phyloP scores from a whole-genome alignment of 1,140 invertebrate species.

The Hydropsyche tenuis region DNA sequence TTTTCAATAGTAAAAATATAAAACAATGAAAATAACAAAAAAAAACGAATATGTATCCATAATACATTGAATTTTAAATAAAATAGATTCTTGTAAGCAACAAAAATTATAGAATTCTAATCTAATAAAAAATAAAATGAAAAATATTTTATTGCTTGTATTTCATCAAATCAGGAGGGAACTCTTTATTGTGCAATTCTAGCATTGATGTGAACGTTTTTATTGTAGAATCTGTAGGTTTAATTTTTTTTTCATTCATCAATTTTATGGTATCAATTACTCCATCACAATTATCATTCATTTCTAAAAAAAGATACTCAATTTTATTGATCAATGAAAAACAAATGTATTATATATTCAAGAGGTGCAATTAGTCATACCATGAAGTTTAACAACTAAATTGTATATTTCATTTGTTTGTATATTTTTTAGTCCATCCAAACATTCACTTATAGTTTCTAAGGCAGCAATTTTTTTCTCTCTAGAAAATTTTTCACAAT shows the following conservation, averaged over 20 bases:
- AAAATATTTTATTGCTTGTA: not conserved
- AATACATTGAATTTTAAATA: no score
- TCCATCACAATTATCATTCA: constrained; percentile 56
- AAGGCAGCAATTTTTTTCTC: constrained; percentile 60
- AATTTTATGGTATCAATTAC: constrained; percentile 57
- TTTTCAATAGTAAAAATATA: not conserved
- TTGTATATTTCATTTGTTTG: constrained; percentile 58
- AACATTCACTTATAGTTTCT: constrained; percentile 56
- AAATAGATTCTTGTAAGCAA: not conserved
- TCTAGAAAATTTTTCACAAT: constrained; percentile 61
- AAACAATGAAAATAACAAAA: no score
- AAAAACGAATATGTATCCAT: no score
- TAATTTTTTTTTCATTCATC: constrained; percentile 58
- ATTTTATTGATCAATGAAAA: not conserved
- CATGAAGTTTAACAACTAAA: constrained; percentile 60
- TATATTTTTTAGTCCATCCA: constrained; percentile 53
- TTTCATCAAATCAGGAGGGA: constrained; percentile 53
- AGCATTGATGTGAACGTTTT: constrained; percentile 54
- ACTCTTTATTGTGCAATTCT: constrained; percentile 54
- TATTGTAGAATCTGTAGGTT: constrained; percentile 55
- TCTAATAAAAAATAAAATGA: constrained; percentile 3
- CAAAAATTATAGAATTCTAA: not conserved
- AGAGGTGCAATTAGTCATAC: constrained; percentile 56
- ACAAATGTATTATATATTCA: not conserved
- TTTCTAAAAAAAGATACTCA: constrained; percentile 55